Percentiles rank a stretch among this genome's conserved stretches.
phyloP scores from a whole-genome alignment of 1,140 invertebrate species.

The Xylocopa sonorina region DNA sequence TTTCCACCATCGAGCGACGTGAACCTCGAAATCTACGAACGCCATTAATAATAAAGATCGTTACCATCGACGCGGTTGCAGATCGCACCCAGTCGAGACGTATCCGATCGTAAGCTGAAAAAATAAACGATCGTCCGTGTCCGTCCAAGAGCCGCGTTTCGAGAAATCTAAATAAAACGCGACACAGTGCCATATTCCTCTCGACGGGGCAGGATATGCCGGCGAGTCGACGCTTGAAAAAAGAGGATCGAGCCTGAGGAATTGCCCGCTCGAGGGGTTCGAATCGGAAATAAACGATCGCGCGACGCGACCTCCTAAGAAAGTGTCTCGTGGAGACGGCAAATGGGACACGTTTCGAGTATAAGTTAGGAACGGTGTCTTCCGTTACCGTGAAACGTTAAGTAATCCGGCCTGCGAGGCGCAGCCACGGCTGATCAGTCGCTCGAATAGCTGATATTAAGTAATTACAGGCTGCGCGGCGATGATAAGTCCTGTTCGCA shows the following conservation, averaged over 20 bases:
- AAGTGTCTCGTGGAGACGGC: too few species aligned
- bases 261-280: not conserved
- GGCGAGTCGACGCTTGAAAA: too few species aligned
- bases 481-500: not conserved
- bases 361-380: too few species aligned
- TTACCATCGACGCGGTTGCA: not conserved
- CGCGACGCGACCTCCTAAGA: not conserved
- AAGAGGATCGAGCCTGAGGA: not conserved
- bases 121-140: not conserved
- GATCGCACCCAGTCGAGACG: not conserved
- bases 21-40: too few species aligned
- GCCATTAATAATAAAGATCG: too few species aligned
- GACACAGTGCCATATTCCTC: not conserved
- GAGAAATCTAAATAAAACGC: conserved; percentile 9
- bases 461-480: too few species aligned
- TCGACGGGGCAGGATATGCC: not conserved
- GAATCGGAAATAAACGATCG: too few species aligned
- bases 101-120: not conserved
- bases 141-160: not conserved
- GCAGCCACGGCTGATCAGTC: not conserved
- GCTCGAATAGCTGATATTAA: too few species aligned
- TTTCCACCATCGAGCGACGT: too few species aligned
- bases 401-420: not conserved
- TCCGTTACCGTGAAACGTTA: too few species aligned
- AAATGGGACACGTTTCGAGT: too few species aligned